These are phyloP conservation scores for Drosophila murphyi DNA, from an alignment of 1,140 invertebrate species.

Conservation along the genomic window DNA sequence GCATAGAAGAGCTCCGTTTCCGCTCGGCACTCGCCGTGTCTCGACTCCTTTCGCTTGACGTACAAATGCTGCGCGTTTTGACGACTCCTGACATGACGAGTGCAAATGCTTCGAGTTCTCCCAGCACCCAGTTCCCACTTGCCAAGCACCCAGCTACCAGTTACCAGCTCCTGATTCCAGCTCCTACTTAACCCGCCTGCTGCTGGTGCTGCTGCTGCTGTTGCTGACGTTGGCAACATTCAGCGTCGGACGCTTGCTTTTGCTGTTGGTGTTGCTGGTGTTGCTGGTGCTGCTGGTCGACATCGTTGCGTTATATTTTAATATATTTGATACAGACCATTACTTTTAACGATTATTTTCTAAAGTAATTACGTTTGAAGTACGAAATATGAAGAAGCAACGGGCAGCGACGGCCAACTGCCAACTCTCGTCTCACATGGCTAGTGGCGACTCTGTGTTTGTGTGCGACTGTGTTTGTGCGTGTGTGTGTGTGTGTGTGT, in stretches of 20 bases:
- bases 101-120: slow-evolving; percentile 58
- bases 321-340: slow-evolving; percentile 84
- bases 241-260: slow-evolving; percentile 6
- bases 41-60: slow-evolving; percentile 53
- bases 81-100: slow-evolving; percentile 81
- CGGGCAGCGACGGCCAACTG: slow-evolving; percentile 33
- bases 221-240: slow-evolving; percentile 31
- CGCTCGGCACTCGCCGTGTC: background rate
- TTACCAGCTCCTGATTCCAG: background rate
- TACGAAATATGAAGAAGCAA: slow-evolving; percentile 82
- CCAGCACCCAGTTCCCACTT: slow-evolving; percentile 1
- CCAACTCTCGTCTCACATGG: slow-evolving; percentile 56
- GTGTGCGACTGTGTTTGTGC: background rate
- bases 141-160: too few species aligned
- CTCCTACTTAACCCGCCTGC: background rate
- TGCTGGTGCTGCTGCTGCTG: background rate
- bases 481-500: background rate
- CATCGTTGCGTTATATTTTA: slow-evolving; percentile 79
- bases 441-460: slow-evolving; percentile 9
- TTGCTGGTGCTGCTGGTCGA: slow-evolving; percentile 31
- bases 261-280: background rate
- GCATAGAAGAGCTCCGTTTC: background rate
- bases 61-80: slow-evolving; percentile 65
- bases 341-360: slow-evolving; percentile 84
- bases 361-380: slow-evolving; percentile 84